phyloP scores from a whole-genome alignment of 2,888 invertebrate genomes.

The Drosophila demipolita region DNA sequence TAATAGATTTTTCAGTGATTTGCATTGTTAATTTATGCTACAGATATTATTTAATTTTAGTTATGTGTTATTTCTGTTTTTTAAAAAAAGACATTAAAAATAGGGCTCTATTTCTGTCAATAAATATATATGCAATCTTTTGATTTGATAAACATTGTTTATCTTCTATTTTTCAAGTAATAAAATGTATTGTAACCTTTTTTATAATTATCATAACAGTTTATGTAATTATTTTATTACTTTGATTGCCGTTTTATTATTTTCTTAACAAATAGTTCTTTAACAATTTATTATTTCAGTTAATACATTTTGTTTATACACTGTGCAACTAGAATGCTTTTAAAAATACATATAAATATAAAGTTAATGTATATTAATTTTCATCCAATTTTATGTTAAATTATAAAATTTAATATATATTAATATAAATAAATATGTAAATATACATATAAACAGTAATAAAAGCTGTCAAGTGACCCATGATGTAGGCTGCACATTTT shows the following conservation, averaged over 20 bases:
- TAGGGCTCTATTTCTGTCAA: neutral
- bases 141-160: neutral
- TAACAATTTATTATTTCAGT: neutral
- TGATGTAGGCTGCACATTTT: conserved; percentile 33
- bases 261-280: neutral
- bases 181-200: neutral
- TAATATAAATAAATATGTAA: neutral
- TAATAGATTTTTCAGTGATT: neutral
- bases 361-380: no score
- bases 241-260: neutral
- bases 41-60: neutral
- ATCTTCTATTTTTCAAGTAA: neutral
- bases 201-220: neutral
- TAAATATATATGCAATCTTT: neutral
- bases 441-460: neutral
- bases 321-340: neutral
- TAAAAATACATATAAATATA: neutral
- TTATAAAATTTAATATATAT: neutral
- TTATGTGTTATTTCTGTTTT: neutral
- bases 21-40: neutral
- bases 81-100: neutral
- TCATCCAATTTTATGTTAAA: no score
- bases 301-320: neutral
- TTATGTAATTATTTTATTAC: no score
- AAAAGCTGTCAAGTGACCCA: conserved; percentile 2